Evolutionary conservation across 2,888 invertebrate genomes (phyloP), one percentile per base, ranked within the genome.

Genomic region (Carabus problematicus): DNA sequence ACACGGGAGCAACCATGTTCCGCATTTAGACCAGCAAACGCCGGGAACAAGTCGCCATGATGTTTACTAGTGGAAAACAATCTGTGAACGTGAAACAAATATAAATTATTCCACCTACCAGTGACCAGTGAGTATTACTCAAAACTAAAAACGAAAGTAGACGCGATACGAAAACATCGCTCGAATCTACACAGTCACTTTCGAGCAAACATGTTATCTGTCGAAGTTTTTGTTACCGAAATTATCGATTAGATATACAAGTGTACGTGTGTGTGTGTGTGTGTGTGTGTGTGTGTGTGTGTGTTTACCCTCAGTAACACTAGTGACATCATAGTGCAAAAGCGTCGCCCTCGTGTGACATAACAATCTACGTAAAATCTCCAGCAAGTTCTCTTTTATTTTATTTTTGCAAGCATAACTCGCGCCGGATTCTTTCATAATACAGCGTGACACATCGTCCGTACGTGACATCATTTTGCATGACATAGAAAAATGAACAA

Each of bases 281-380:
- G 12, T 11, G 45, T 6, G 12, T n/a, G n/a, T 12, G 45, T 45
- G 45, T n/a, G n/a, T 11, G 12, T 45, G 45, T 45, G 45, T 12
- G 12, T 45, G 29, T 29, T 29, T 6, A 29, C 29, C 29, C 29
- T 29, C 6, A 29, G 3, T 29, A 29, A 29, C 29, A 29, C 29
- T 6, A 29, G 3, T 29, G 29, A 29, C 29, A 29, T 29, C 29
- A 29, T 29, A 29, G 29, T 29, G 29, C 6, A 29, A 29, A 52
- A 66, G 66, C 49, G 58, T 56, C 6, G 47, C 58, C 49, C 12
- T 39, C 58, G 73, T 75, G 76, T 72, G 76, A 76, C 76, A 77
- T 74, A 74, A 75, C 75, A 77, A 75, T 77, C 75, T 76, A 73
- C 73, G 73, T 74, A 71, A 75, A 76, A 77, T 78, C 76, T 74